phyloP scores from a whole-genome alignment of 1,140 invertebrate species.

The Aporrectodea caliginosa region DNA sequence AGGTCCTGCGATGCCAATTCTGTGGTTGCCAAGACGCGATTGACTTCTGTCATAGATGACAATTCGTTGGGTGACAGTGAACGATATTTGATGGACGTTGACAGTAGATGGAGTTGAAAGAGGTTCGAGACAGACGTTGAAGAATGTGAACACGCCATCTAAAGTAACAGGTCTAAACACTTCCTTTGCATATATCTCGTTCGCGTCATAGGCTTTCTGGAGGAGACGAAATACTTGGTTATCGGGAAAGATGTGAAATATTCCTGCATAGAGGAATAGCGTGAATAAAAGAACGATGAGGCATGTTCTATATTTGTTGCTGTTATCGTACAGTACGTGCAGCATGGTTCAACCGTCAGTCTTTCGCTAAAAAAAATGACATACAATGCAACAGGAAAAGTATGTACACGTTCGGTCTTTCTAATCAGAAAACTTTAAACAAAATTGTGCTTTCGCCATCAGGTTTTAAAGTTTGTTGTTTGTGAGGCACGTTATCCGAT shows the following conservation, averaged over 20 bases:
- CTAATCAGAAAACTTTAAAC: too few relatives aligned
- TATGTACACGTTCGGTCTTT: too few relatives aligned
- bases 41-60: conserved; percentile 8
- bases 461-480: too few relatives aligned
- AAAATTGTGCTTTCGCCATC: too few relatives aligned
- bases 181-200: background rate
- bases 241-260: background rate
- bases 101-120: background rate
- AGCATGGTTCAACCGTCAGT: too few relatives aligned
- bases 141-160: conserved; percentile 4
- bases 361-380: too few relatives aligned
- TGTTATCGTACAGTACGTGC: too few relatives aligned
- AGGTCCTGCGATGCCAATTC: background rate
- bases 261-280: background rate
- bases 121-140: conserved; percentile 17
- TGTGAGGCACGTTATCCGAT: too few relatives aligned
- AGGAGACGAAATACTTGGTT: background rate
- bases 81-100: background rate
- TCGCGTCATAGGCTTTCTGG: background rate
- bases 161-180: background rate
- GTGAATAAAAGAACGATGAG: background rate
- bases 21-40: background rate
- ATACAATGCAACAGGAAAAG: too few relatives aligned
- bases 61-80: conserved; percentile 4
- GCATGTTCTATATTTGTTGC: too few relatives aligned